Percentiles rank a stretch among this genome's conserved stretches.
Conservation (phyloP, 2,113 vertebrate genomes). For the Patagioenas fasciata region DNA sequence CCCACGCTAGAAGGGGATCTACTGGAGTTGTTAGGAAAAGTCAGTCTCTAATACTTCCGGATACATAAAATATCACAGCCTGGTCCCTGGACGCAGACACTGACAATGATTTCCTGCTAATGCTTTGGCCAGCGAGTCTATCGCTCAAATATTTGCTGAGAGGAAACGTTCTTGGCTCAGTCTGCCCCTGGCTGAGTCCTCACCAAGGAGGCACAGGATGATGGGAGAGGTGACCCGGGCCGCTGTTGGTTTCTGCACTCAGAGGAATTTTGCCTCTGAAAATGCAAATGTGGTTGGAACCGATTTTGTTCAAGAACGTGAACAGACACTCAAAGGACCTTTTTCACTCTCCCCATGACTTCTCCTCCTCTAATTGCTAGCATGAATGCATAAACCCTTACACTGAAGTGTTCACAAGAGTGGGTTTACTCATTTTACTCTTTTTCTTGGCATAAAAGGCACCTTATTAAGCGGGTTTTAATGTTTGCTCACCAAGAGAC, state of each 20-base stretch:
- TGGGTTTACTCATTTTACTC: conserved; percentile 9
- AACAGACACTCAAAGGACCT: conserved; percentile 24
- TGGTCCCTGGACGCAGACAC: background rate
- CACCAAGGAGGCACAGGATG: background rate
- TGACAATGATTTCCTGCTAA: background rate
- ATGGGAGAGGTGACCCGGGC: background rate
- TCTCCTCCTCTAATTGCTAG: conserved; percentile 42
- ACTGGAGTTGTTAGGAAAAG: background rate
- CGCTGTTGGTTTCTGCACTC: background rate
- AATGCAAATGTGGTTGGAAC: conserved; percentile 35
- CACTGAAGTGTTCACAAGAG: conserved; percentile 24
- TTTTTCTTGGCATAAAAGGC: conserved; percentile 20
- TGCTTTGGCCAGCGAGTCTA: background rate
- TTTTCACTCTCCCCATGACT: conserved; percentile 1
- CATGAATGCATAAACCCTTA: conserved; percentile 41
- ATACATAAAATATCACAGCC: background rate
- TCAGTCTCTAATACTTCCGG: background rate
- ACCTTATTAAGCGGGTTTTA: conserved; percentile 3
- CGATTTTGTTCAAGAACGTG: background rate
- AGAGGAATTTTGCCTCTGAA: background rate
- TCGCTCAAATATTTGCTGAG: background rate
- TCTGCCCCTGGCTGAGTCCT: background rate
- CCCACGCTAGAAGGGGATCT: background rate
- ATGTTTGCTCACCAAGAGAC: conserved; percentile 17
- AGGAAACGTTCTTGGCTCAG: background rate